Evolutionary conservation across 2,797 vertebrate genomes (phyloP).

Genomic region (Neopelma chrysocephalum): DNA sequence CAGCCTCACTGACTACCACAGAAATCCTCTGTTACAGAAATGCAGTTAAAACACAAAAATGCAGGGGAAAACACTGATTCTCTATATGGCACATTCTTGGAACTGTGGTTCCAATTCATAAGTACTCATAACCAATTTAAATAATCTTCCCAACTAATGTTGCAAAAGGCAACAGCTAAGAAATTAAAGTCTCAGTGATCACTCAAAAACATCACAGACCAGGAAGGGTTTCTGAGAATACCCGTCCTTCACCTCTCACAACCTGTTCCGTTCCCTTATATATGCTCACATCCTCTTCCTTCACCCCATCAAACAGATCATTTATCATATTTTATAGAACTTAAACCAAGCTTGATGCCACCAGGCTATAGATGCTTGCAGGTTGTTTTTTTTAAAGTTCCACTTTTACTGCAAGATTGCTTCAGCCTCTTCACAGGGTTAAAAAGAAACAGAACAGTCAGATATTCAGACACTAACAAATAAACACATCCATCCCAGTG

Average conservation of each 20-base stretch:
- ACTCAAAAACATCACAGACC: background rate
- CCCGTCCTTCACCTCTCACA: background rate
- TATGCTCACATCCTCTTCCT: background rate
- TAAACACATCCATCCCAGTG: background rate
- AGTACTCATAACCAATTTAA: background rate
- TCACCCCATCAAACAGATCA: background rate
- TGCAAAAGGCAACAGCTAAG: background rate
- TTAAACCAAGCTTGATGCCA: background rate
- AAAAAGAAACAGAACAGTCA: background rate
- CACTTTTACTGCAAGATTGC: background rate
- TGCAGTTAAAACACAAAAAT: background rate
- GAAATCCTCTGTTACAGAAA: background rate
- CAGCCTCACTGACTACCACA: background rate
- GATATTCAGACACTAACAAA: background rate
- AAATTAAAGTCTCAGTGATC: background rate
- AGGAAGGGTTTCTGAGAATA: background rate
- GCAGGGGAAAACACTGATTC: background rate
- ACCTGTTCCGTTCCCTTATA: background rate
- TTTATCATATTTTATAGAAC: background rate
- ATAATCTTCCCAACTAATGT: background rate
- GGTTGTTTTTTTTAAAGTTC: conserved; percentile 4
- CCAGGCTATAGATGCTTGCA: background rate
- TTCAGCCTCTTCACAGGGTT: background rate
- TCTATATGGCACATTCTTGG: background rate
- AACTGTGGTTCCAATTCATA: background rate